Percentiles rank a stretch among this genome's conserved stretches.
These are phyloP conservation scores for Eurystomus gularis DNA, from an alignment of 2,113 vertebrate genomes.

Conservation along the genomic window DNA sequence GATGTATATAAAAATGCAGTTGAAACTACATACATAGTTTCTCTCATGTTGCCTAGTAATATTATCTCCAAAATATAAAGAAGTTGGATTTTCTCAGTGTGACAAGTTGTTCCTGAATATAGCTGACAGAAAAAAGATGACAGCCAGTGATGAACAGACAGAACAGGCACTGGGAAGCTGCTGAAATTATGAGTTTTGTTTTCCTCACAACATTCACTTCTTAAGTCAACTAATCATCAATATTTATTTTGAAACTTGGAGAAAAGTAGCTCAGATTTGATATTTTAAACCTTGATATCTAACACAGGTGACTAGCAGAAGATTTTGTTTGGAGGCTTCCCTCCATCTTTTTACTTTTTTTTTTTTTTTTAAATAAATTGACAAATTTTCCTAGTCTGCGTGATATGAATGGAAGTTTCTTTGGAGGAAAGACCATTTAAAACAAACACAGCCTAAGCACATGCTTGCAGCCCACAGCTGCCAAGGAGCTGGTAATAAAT, in stretches of 20 bases:
- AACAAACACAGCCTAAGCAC: background rate
- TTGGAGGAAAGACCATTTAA: background rate
- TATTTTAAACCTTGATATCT: background rate
- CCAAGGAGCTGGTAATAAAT: background rate
- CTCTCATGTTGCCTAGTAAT: background rate
- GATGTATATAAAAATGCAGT: background rate
- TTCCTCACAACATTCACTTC: background rate
- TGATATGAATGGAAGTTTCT: background rate
- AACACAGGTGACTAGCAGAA: background rate
- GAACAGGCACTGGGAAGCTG: background rate
- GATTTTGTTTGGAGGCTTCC: background rate
- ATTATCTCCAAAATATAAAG: background rate
- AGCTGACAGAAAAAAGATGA: background rate
- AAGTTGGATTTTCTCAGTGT: background rate
- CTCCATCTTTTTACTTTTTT: fast-evolving
- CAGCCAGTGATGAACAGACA: background rate
- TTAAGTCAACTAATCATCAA: background rate
- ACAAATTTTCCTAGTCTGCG: background rate
- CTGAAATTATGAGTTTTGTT: background rate
- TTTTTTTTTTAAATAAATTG: too few relatives aligned
- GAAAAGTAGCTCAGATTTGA: background rate
- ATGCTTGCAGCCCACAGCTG: background rate
- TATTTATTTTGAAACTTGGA: background rate
- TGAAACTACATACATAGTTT: background rate
- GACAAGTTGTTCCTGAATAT: background rate